Evolutionary conservation across 2,113 vertebrate species (phyloP).

Genomic region (Polypterus bichir): DNA sequence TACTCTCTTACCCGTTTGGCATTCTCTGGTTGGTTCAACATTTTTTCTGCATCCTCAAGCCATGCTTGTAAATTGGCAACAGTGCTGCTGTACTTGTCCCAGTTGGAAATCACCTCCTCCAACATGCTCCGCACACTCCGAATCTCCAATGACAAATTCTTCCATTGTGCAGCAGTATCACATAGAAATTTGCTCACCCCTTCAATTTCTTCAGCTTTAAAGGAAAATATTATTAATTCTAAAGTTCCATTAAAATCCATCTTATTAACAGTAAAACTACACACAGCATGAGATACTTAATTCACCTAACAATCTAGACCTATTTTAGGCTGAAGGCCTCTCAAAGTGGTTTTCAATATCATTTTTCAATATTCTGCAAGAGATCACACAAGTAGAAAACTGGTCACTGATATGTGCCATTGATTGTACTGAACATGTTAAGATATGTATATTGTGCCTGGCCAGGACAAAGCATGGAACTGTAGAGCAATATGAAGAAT

Average conservation of each 20-base stretch:
- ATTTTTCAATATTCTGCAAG: not conserved
- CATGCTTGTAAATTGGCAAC: conserved; percentile 78
- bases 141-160: conserved; percentile 80
- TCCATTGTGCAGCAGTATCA: conserved; percentile 82
- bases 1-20: conserved; percentile 60
- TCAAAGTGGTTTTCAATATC: not conserved
- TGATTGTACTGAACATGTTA: no score
- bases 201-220: conserved; percentile 73
- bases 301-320: no score
- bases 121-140: conserved; percentile 86
- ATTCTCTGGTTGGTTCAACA: conserved; percentile 66
- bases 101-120: conserved; percentile 82
- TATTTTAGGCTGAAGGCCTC: no score
- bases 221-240: conserved; percentile 7
- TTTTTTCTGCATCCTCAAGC: conserved; percentile 82
- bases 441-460: no score
- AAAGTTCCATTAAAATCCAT: not conserved
- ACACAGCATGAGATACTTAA: not conserved
- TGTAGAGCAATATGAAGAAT: no score
- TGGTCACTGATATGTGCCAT: not conserved
- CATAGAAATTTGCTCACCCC: conserved; percentile 72
- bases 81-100: conserved; percentile 70
- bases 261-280: not conserved
- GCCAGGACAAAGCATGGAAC: no score
- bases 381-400: not conserved